phyloP scores from a whole-genome alignment of 2,888 invertebrate species.

The Therioaphis trifolii region DNA sequence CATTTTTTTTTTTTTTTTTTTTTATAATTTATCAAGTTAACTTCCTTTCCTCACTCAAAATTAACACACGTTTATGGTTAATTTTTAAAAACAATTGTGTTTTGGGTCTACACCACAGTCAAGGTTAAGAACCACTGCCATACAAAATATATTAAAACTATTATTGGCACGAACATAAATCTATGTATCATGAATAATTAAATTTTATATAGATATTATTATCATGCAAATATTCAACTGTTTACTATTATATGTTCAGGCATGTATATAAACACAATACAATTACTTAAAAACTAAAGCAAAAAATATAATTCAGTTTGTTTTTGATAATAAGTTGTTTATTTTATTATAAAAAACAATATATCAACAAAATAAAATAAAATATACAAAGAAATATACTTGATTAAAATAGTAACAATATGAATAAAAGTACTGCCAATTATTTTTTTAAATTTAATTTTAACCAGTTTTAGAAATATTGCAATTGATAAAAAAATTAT shows the following conservation, averaged over 20 bases:
- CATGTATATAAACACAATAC: neutral
- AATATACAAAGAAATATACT: constrained; percentile 11
- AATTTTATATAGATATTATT: neutral
- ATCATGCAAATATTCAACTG: neutral
- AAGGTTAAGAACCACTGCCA: no score
- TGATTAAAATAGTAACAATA: constrained; percentile 47
- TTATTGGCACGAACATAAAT: neutral
- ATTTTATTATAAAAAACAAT: constrained; percentile 59
- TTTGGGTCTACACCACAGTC: no score
- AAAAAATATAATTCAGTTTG: constrained; percentile 38
- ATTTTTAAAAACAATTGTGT: no score
- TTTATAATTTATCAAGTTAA: no score
- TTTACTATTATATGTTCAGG: neutral
- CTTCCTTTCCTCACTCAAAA: no score
- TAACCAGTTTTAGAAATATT: neutral
- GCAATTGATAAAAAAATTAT: neutral
- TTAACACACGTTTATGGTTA: no score
- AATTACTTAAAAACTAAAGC: neutral
- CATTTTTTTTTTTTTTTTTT: neutral
- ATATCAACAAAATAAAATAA: constrained; percentile 40
- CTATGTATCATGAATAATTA: neutral
- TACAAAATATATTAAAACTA: neutral
- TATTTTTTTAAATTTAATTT: neutral
- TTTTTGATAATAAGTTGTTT: constrained; percentile 33
- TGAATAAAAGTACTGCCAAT: constrained; percentile 40